Evolutionary conservation across 2,888 invertebrate genomes (phyloP).

Genomic region (Acrobasis repandana): DNA sequence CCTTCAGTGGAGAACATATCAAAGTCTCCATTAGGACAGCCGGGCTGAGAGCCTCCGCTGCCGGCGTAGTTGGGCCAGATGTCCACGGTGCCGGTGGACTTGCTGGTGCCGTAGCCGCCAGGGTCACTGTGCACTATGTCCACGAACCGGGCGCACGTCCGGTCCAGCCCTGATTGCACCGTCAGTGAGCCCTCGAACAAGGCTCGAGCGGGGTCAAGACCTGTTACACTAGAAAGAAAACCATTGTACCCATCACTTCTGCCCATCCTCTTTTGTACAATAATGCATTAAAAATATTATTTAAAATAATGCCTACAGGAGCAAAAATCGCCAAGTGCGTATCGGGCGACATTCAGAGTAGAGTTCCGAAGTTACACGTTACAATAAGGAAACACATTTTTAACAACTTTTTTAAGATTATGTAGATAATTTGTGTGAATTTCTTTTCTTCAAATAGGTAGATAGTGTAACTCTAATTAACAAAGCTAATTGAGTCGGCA

Average conservation of each 20-base stretch:
- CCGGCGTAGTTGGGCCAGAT: constrained; percentile 83
- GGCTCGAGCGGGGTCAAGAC: constrained; percentile 83
- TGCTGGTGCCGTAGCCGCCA: constrained; percentile 80
- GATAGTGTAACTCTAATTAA: too few species aligned
- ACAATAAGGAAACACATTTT: too few species aligned
- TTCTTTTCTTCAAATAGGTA: too few species aligned
- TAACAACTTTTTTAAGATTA: too few species aligned
- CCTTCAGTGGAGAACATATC: constrained; percentile 62
- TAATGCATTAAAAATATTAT: too few species aligned
- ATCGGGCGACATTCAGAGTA: too few species aligned
- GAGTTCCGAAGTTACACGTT: too few species aligned
- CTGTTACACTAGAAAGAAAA: constrained; percentile 72
- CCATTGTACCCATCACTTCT: background rate
- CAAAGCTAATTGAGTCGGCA: too few species aligned
- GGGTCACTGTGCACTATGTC: constrained; percentile 87
- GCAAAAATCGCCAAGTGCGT: too few species aligned
- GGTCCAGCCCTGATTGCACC: constrained; percentile 58
- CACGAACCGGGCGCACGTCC: constrained; percentile 81
- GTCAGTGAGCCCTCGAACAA: constrained; percentile 77
- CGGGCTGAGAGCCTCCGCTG: constrained; percentile 68
- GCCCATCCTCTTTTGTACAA: too few species aligned
- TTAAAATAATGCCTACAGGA: too few species aligned
- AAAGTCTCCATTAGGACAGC: constrained; percentile 71
- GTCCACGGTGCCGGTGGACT: constrained; percentile 77
- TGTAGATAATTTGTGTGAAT: too few species aligned